Conservation (phyloP, 2,888 invertebrate genomes). For the Euplagia quadripunctaria region DNA sequence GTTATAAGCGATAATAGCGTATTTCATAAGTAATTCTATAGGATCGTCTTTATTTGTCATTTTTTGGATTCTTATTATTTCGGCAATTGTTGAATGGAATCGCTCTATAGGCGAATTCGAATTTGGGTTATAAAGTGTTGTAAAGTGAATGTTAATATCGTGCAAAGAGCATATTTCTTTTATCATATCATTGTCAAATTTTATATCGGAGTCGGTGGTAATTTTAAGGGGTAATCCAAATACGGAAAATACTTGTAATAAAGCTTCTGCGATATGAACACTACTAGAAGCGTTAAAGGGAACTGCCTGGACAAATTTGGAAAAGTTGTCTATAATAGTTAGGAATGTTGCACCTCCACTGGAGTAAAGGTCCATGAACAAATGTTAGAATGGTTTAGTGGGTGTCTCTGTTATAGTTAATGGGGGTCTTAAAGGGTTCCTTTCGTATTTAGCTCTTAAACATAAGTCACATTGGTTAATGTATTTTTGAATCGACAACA, state of each 20-base stretch:
- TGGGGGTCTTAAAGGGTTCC: background rate
- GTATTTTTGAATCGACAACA: conserved; percentile 1
- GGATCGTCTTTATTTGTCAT: background rate
- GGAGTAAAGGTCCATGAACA: background rate
- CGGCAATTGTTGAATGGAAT: background rate
- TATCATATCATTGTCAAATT: no score
- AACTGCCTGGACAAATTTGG: background rate
- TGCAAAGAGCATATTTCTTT: background rate
- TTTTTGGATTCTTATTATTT: no score
- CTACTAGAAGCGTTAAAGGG: background rate
- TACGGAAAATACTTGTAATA: no score
- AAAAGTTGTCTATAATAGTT: background rate
- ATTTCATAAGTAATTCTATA: background rate
- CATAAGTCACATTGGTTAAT: conserved; percentile 5
- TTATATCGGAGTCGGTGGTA: no score
- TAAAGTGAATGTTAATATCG: background rate
- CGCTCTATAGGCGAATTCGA: background rate
- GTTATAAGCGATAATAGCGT: conserved; percentile 4
- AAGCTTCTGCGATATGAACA: background rate
- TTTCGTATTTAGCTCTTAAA: conserved; percentile 1
- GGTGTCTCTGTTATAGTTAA: background rate
- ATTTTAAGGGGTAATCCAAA: no score
- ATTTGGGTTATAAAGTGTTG: background rate
- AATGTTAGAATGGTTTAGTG: background rate
- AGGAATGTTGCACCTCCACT: background rate